Conservation (phyloP, 1,140 invertebrate genomes). For the Drosophila ercepeae region DNA sequence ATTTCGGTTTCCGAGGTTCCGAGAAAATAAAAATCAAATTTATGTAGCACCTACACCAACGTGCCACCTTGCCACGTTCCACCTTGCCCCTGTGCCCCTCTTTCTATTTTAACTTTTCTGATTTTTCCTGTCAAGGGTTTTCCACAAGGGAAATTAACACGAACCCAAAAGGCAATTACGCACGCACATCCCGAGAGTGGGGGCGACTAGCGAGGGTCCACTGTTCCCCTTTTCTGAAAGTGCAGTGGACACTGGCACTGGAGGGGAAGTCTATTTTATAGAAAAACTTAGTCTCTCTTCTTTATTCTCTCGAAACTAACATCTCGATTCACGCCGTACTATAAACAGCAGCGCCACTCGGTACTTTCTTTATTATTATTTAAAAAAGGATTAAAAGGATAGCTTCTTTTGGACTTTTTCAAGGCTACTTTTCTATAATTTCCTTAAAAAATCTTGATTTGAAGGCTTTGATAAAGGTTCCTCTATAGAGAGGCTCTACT, state of each 20-base stretch:
- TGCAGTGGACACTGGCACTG: conserved; percentile 12
- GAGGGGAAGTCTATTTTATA: too few species aligned
- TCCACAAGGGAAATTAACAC: conserved; percentile 44
- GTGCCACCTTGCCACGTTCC: background rate
- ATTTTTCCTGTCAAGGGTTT: conserved; percentile 40
- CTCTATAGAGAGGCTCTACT: background rate
- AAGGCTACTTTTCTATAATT: too few species aligned
- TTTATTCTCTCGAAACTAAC: too few species aligned
- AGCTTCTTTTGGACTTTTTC: too few species aligned
- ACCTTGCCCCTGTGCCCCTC: background rate
- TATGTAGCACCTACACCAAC: conserved; percentile 69
- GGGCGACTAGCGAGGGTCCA: conserved; percentile 9
- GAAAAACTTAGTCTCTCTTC: too few species aligned
- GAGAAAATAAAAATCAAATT: conserved; percentile 78
- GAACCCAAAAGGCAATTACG: conserved; percentile 67
- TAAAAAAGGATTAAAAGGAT: too few species aligned
- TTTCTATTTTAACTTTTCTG: background rate
- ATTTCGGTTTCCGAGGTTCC: conserved; percentile 55
- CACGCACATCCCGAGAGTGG: conserved; percentile 49
- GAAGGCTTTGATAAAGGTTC: background rate
- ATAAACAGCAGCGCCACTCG: too few species aligned
- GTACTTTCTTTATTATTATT: too few species aligned
- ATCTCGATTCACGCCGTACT: too few species aligned
- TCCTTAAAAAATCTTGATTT: background rate
- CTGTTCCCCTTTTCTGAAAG: conserved; percentile 6